Conservation (phyloP, 2,113 vertebrate species). For the Neoarius graeffei region DNA sequence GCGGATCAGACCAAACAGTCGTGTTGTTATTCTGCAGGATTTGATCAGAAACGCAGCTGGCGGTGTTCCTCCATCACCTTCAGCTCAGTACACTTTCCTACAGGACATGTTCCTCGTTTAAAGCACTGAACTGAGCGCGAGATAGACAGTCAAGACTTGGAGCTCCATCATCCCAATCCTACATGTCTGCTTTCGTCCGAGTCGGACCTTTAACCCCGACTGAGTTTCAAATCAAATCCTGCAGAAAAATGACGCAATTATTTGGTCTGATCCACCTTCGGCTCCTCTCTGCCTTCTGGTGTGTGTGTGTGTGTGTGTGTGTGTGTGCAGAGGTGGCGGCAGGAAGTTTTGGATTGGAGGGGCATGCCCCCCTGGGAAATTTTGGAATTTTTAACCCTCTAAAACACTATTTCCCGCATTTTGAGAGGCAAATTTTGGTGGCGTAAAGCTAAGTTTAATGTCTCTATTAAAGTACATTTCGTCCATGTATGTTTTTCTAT, state of each 20-base stretch:
- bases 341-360: no score
- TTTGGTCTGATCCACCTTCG: neutral
- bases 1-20: no score
- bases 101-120: neutral
- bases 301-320: neutral
- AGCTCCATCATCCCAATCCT: neutral
- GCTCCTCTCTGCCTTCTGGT: neutral
- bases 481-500: no score
- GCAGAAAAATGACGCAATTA: neutral
- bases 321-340: neutral
- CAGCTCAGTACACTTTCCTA: neutral
- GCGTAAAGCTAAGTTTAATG: no score
- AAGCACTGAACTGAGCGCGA: neutral
- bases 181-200: neutral
- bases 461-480: no score
- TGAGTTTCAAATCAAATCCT: neutral
- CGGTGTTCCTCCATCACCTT: neutral
- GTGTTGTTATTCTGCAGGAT: no score
- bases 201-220: neutral
- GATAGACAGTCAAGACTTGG: neutral
- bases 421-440: no score
- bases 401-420: no score
- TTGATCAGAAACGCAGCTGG: no score
- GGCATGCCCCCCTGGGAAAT: no score
- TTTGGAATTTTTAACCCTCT: no score